phyloP scores from a whole-genome alignment of 2,113 vertebrate species.

The Mystacornis crossleyi region DNA sequence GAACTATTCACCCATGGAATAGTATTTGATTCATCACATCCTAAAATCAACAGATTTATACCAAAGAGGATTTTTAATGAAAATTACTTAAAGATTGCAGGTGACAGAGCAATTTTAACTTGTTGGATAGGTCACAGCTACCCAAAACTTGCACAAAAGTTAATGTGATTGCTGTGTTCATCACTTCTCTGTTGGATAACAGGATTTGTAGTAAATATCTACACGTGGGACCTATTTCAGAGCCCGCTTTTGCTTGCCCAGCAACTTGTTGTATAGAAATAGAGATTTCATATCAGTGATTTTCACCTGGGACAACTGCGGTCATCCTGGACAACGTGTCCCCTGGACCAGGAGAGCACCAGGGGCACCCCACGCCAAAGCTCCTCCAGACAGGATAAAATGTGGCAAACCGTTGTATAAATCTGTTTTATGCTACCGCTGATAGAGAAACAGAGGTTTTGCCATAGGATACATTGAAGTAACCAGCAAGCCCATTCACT shows the following conservation, averaged over 20 bases:
- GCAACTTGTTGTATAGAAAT: neutral
- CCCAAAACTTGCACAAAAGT: neutral
- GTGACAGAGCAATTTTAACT: neutral
- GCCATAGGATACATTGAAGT: rapidly evolving
- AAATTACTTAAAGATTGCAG: neutral
- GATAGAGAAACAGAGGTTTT: neutral
- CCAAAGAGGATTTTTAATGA: neutral
- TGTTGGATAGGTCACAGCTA: neutral
- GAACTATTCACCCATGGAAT: neutral
- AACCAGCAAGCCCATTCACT: neutral
- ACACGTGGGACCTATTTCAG: neutral
- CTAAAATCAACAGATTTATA: neutral
- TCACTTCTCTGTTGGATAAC: neutral
- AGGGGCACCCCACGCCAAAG: neutral
- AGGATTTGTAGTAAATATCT: neutral
- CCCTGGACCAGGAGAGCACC: neutral
- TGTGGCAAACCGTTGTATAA: neutral
- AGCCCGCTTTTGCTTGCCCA: rapidly evolving
- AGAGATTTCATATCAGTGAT: neutral
- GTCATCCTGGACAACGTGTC: neutral
- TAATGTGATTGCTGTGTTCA: rapidly evolving
- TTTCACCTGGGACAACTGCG: neutral
- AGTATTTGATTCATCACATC: neutral
- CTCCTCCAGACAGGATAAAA: neutral
- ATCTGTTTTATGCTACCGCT: neutral